Conservation (phyloP, 2,113 vertebrate genomes). For the Pithys albifrons region DNA sequence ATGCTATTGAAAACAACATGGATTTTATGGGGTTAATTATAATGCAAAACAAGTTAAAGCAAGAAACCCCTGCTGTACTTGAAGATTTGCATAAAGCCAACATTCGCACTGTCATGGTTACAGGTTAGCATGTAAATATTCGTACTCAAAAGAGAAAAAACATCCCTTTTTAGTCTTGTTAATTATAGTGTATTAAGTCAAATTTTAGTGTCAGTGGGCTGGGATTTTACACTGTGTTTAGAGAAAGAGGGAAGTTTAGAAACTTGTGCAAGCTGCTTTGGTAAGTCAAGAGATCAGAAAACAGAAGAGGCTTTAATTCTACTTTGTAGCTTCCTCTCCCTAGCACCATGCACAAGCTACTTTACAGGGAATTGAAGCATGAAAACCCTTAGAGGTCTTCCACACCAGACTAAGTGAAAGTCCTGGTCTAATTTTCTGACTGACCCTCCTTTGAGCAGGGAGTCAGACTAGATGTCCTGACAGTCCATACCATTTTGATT, state of each 20-base stretch:
- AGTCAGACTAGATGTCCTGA: not conserved
- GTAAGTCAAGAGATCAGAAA: not conserved
- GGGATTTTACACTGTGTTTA: not conserved
- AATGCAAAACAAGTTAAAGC: conserved; percentile 98
- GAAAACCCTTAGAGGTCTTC: not conserved
- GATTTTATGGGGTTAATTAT: conserved; percentile 95
- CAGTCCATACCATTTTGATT: not conserved
- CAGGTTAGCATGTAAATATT: conserved; percentile 78
- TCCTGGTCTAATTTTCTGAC: not conserved
- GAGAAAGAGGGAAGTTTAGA: not conserved
- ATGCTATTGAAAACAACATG: conserved; percentile 93
- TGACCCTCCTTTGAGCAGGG: not conserved
- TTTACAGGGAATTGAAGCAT: not conserved
- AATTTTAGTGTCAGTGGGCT: not conserved
- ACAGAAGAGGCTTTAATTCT: not conserved
- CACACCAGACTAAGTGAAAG: not conserved
- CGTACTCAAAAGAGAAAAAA: not conserved
- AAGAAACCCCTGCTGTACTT: conserved; percentile 90
- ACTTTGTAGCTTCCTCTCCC: accelerated
- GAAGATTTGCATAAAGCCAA: conserved; percentile 88
- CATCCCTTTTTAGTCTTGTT: not conserved
- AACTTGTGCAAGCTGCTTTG: not conserved
- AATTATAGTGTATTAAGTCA: not conserved
- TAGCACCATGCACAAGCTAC: not conserved
- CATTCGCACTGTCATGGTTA: conserved; percentile 98